Evolutionary conservation across 2,888 invertebrate species (phyloP).

Genomic region (Boloria euphrosyne): DNA sequence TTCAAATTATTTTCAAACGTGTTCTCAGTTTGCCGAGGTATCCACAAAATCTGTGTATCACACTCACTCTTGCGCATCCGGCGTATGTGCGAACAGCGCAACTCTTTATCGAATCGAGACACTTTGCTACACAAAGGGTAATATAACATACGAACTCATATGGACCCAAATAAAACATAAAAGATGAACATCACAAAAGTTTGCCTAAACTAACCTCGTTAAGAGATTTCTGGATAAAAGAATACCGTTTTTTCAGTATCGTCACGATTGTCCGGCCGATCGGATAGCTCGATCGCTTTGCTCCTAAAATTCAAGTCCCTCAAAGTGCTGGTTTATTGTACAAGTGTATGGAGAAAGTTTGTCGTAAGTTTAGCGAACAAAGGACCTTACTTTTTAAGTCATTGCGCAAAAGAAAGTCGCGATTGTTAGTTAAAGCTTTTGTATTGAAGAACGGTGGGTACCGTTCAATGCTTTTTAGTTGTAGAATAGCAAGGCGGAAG

Average conservation of each 20-base stretch:
- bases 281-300: conserved; percentile 72
- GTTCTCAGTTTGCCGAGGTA: conserved; percentile 63
- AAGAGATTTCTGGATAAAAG: conserved; percentile 81
- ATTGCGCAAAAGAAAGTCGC: conserved; percentile 73
- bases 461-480: conserved; percentile 68
- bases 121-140: conserved; percentile 59
- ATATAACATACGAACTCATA: conserved; percentile 74
- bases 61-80: conserved; percentile 75
- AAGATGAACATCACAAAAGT: conserved; percentile 79
- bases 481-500: conserved; percentile 60
- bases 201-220: conserved; percentile 82
- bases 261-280: conserved; percentile 77
- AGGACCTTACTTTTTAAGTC: conserved; percentile 62
- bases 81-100: conserved; percentile 59
- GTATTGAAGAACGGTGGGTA: conserved; percentile 62
- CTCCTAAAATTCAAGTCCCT: conserved; percentile 41
- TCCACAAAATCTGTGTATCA: conserved; percentile 66
- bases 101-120: conserved; percentile 62
- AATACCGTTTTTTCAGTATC: conserved; percentile 80
- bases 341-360: conserved; percentile 69
- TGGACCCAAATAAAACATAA: conserved; percentile 72
- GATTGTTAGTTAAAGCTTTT: conserved; percentile 65
- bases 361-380: conserved; percentile 59
- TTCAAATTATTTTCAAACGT: conserved; percentile 82
- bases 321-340: conserved; percentile 53